Conservation (phyloP, 2,797 vertebrate species). For the Nyctibius grandis region DNA sequence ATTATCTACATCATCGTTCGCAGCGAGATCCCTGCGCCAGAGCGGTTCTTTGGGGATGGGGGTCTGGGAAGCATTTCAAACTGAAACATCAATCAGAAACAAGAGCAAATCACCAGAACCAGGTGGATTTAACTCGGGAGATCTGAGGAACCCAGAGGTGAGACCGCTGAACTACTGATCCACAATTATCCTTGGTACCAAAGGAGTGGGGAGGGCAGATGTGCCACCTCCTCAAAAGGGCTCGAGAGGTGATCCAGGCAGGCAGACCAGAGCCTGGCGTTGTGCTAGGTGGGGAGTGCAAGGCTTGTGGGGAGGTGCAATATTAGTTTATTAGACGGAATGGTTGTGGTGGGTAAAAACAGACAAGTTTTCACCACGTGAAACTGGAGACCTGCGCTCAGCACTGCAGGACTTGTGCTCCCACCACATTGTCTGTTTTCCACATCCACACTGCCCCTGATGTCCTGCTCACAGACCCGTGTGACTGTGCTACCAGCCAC, state of each 20-base stretch:
- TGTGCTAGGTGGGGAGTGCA: neutral
- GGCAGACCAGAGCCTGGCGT: neutral
- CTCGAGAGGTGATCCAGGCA: neutral
- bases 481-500: neutral
- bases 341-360: neutral
- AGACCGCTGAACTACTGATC: accelerated
- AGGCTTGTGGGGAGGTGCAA: neutral
- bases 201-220: neutral
- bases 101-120: neutral
- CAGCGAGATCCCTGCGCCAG: neutral
- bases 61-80: conserved; percentile 15
- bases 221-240: neutral
- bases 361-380: neutral
- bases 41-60: neutral
- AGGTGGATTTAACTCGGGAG: neutral
- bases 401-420: neutral
- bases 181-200: accelerated
- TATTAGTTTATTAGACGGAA: neutral
- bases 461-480: neutral
- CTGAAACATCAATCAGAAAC: neutral
- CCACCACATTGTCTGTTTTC: neutral
- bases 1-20: neutral
- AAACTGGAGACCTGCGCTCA: neutral
- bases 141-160: neutral
- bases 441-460: neutral